Evolutionary conservation across 2,113 vertebrate species (phyloP).

Genomic region (Eulemur rufifrons): DNA sequence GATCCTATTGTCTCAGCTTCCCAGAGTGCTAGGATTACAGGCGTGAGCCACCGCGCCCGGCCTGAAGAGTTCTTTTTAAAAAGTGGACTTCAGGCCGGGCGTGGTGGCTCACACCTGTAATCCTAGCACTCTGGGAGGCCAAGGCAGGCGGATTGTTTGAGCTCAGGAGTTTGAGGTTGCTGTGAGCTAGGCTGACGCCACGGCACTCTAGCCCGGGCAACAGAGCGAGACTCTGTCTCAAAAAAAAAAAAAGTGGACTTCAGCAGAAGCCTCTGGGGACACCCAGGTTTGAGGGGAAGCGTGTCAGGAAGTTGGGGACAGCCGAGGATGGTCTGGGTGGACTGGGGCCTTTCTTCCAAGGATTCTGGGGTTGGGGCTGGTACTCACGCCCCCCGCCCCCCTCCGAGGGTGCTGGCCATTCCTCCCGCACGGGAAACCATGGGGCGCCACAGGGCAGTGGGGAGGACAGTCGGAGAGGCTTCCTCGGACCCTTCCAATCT

Average conservation of each 20-base stretch:
- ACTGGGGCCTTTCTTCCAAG: not conserved
- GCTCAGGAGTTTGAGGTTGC: too few species aligned
- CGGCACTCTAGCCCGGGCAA: too few species aligned
- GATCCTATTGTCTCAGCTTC: accelerated
- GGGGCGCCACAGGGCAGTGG: not conserved
- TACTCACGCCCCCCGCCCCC: not conserved
- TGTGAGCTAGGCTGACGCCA: too few species aligned
- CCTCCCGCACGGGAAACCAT: not conserved
- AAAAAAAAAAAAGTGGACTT: not conserved
- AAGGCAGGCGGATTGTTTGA: too few species aligned
- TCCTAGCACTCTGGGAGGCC: too few species aligned
- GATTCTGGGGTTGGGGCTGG: too few species aligned
- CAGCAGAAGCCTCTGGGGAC: not conserved
- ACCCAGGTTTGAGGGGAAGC: not conserved
- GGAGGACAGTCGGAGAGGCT: not conserved
- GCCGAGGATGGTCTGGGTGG: accelerated
- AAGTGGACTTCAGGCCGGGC: too few species aligned
- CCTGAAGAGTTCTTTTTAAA: too few species aligned
- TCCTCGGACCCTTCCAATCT: not conserved
- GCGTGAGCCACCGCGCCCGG: too few species aligned
- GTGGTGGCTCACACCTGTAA: too few species aligned
- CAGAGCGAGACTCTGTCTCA: too few species aligned
- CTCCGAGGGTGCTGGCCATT: not conserved
- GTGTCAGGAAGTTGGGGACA: not conserved
- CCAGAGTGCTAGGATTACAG: too few species aligned